Evolutionary conservation across 1,140 invertebrate genomes (phyloP), one percentile per base, ranked within the genome.

Genomic region (Neelides sp.): DNA sequence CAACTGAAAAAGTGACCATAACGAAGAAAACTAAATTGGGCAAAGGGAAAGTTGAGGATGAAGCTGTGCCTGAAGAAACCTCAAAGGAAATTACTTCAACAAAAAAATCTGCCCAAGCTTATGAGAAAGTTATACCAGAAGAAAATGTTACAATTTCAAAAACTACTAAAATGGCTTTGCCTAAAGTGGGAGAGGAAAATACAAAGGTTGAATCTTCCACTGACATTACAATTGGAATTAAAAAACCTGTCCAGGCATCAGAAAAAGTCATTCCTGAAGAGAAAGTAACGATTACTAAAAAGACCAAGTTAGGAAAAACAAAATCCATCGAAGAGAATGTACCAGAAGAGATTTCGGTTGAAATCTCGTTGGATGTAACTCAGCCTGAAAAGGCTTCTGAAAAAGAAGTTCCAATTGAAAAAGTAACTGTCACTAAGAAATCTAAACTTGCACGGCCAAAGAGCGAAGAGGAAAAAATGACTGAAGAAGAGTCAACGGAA

Each of bases 401-500:
- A 19, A 20, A 34, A 34, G 32, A 19, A 35, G 23, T 22, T 3
- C 45, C 32, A 4, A 23, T 7, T n/a, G 32, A 48, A 23, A 23
- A 48, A 4, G 26, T 46, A 10, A 46, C 43, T 17, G 34, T 30
- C 13, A 35, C 43, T 4, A 42, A 42, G 40, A n/a, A n/a, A n/a
- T n/a, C n/a, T n/a, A 42, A 26, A 19, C 17, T 12, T 7, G 20
- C 40, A 13, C 10, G 17, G 8, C 20, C 20, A 8, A 8, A 42
- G 20, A 24, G 19, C 5, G 8, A 42, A 22, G 10, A 10, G 40
- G 8, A 20, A 42, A n/a, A n/a, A n/a, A n/a, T n/a, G n/a, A n/a
- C n/a, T n/a, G n/a, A n/a, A n/a, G n/a, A n/a, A n/a, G n/a, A n/a
- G n/a, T n/a, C n/a, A n/a, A n/a, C n/a, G n/a, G n/a, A n/a, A n/a